These are phyloP conservation scores for Sebastes trivittatus DNA, from an alignment of 2,797 vertebrate species.

Conservation along the genomic window DNA sequence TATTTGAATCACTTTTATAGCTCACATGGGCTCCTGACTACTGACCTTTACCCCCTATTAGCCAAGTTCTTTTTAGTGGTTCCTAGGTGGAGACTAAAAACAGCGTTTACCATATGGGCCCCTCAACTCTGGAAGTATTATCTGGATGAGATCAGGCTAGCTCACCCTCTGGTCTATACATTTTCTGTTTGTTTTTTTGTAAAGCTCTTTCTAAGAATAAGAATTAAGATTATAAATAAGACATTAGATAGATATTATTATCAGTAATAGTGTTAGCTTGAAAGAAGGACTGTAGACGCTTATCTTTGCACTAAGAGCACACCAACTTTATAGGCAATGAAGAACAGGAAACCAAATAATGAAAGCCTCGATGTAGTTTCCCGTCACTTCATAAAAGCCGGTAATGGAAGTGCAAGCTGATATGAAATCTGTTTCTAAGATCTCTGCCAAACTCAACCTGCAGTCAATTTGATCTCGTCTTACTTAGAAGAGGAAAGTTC, in stretches of 20 bases:
- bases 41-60: not conserved
- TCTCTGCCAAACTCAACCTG: conserved; percentile 33
- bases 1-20: not conserved
- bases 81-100: not conserved
- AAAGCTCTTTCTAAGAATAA: not conserved
- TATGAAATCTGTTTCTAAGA: conserved; percentile 33
- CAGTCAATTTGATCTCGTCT: conserved; percentile 36
- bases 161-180: not conserved
- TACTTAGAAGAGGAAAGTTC: conserved; percentile 29
- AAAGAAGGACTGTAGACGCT: not conserved
- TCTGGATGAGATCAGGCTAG: not conserved
- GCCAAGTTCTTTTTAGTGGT: not conserved
- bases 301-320: not conserved
- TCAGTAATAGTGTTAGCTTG: not conserved
- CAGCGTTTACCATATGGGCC: not conserved
- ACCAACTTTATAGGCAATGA: not conserved
- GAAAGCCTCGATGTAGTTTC: conserved; percentile 4
- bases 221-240: not conserved
- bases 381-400: conserved; percentile 2
- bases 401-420: conserved; percentile 15
- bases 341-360: conserved; percentile 15
- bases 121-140: not conserved
- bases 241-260: not conserved
- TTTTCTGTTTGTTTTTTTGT: not conserved
- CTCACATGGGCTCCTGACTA: not conserved